Evolutionary conservation across 1,140 invertebrate genomes (phyloP).

Genomic region (Physella acuta): DNA sequence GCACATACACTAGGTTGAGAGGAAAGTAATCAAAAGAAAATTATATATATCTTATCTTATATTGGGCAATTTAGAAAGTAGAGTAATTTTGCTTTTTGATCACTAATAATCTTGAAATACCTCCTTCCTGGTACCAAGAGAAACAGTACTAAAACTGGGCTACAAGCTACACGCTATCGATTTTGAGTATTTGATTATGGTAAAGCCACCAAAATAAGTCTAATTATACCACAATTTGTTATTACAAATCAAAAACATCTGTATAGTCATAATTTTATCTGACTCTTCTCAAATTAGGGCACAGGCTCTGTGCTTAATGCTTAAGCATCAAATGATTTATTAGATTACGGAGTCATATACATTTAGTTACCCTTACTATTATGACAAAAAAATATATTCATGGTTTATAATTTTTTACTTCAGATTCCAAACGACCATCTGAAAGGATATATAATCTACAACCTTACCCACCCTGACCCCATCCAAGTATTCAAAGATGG

Average conservation of each 20-base stretch:
- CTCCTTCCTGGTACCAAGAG: too few species aligned
- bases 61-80: too few species aligned
- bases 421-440: constrained; percentile 23
- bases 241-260: neutral
- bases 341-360: neutral
- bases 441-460: constrained; percentile 14
- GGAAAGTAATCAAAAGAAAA: too few species aligned
- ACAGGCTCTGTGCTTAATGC: too few species aligned
- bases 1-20: too few species aligned
- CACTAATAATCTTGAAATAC: too few species aligned
- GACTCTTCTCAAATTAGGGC: neutral
- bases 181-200: too few species aligned
- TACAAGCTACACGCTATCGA: too few species aligned
- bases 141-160: too few species aligned
- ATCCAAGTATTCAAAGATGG: constrained; percentile 7
- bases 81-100: too few species aligned
- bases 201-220: too few species aligned
- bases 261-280: neutral
- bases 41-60: too few species aligned
- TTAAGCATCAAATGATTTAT: neutral
- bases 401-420: neutral
- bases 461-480: constrained; percentile 3
- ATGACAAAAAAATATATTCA: neutral
- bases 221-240: neutral
- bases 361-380: neutral